Evolutionary conservation across 2,113 vertebrate species (phyloP).

Genomic region (Misgurnus mizolepis): DNA sequence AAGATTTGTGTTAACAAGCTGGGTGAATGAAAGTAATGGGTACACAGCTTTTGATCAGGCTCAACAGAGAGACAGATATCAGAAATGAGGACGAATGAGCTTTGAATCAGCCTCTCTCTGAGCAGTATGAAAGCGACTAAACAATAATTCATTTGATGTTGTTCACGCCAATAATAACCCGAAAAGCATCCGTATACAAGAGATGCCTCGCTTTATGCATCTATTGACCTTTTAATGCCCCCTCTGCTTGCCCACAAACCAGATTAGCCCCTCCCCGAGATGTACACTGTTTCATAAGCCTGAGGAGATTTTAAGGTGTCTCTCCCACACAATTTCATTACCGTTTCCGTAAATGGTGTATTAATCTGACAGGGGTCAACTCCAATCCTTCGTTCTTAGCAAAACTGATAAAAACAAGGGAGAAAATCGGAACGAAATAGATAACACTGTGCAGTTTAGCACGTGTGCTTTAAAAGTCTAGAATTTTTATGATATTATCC

Average conservation of each 20-base stretch:
- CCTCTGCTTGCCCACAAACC: constrained; percentile 1
- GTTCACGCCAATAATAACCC: background rate
- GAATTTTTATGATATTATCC: no score
- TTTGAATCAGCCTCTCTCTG: background rate
- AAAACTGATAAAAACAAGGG: background rate
- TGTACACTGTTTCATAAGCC: constrained; percentile 12
- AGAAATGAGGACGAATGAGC: background rate
- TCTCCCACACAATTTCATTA: constrained; percentile 59
- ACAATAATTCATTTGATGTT: background rate
- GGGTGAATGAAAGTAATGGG: constrained; percentile 38
- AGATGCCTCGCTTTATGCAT: background rate
- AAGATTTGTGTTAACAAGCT: constrained; percentile 8
- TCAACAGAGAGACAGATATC: background rate
- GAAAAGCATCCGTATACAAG: constrained; percentile 8
- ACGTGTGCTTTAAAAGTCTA: no score
- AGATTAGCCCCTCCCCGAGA: constrained; percentile 48
- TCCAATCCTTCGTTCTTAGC: constrained; percentile 36
- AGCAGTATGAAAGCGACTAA: background rate
- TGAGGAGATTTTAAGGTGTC: constrained; percentile 11
- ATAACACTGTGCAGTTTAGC: no score
- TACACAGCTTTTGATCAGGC: constrained; percentile 12
- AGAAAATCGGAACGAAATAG: no score
- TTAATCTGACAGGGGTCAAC: constrained; percentile 57
- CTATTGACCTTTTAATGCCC: constrained; percentile 6
- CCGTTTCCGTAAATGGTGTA: constrained; percentile 39